phyloP scores from a whole-genome alignment of 2,888 invertebrate species.

The Cataglyphis albicans region DNA sequence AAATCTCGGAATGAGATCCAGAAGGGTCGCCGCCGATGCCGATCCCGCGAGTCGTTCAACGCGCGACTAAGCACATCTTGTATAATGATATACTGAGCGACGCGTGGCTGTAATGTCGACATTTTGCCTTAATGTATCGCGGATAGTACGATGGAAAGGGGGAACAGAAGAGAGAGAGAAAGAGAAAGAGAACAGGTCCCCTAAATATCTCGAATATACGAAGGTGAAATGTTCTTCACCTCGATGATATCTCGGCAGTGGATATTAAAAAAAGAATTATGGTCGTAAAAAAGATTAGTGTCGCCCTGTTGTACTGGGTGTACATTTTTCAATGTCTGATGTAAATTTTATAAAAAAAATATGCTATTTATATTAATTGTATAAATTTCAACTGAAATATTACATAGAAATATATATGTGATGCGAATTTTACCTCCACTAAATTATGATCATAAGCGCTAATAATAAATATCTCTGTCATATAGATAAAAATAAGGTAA shows the following conservation, averaged over 20 bases:
- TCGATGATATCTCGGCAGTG: slow-evolving; percentile 12
- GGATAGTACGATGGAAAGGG: slow-evolving; percentile 1
- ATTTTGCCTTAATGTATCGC: slow-evolving; percentile 49
- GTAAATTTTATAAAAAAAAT: background rate
- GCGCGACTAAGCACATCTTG: slow-evolving; percentile 17
- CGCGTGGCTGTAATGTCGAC: slow-evolving; percentile 54
- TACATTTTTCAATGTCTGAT: slow-evolving; percentile 2
- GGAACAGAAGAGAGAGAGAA: background rate
- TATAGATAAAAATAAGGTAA: background rate
- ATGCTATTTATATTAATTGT: background rate
- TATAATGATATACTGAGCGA: slow-evolving; percentile 50
- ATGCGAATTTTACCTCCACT: background rate
- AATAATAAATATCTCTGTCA: background rate
- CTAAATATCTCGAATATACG: slow-evolving; percentile 50
- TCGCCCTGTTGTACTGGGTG: background rate
- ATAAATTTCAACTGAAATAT: background rate
- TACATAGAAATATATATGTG: background rate
- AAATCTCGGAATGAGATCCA: slow-evolving; percentile 47
- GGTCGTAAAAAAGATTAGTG: slow-evolving; percentile 12
- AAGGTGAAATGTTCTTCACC: slow-evolving; percentile 7
- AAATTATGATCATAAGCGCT: background rate
- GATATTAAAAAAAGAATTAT: slow-evolving; percentile 47
- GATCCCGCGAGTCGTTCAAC: background rate
- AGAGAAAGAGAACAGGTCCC: background rate
- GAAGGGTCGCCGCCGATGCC: background rate